Conservation (phyloP, 1,140 invertebrate genomes). For the Tetraneura akinire region DNA sequence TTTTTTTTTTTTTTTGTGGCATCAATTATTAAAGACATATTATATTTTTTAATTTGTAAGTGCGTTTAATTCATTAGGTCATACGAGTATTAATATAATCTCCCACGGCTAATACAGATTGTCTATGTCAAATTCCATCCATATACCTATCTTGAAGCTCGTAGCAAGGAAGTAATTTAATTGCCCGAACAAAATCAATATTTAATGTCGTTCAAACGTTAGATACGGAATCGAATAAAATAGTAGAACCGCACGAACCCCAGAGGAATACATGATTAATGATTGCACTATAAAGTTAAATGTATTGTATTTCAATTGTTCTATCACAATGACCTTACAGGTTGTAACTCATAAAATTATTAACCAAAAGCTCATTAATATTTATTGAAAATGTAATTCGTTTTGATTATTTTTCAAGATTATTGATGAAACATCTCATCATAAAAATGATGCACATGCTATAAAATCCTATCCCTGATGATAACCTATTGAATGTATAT, state of each 20-base stretch:
- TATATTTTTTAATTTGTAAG: not conserved
- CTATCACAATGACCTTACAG: not conserved
- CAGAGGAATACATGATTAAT: slow-evolving; percentile 4
- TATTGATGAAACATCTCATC: too few relatives aligned
- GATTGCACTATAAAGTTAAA: not conserved
- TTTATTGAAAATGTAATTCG: too few relatives aligned
- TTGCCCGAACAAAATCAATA: not conserved
- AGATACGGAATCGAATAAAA: not conserved
- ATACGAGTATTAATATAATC: not conserved
- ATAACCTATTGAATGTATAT: too few relatives aligned
- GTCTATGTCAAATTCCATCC: not conserved
- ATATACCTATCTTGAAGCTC: not conserved
- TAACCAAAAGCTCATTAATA: too few relatives aligned
- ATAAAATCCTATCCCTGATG: too few relatives aligned
- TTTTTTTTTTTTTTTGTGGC: too few relatives aligned
- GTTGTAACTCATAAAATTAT: not conserved
- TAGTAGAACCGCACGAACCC: not conserved
- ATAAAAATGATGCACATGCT: too few relatives aligned
- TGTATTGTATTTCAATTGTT: not conserved
- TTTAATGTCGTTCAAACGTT: slow-evolving; percentile 5
- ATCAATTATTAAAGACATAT: too few relatives aligned
- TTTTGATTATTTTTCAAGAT: too few relatives aligned
- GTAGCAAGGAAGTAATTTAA: not conserved
- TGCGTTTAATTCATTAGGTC: not conserved
- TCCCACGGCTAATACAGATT: not conserved